phyloP scores from a whole-genome alignment of 2,113 vertebrate genomes.

The Xenopus borealis region DNA sequence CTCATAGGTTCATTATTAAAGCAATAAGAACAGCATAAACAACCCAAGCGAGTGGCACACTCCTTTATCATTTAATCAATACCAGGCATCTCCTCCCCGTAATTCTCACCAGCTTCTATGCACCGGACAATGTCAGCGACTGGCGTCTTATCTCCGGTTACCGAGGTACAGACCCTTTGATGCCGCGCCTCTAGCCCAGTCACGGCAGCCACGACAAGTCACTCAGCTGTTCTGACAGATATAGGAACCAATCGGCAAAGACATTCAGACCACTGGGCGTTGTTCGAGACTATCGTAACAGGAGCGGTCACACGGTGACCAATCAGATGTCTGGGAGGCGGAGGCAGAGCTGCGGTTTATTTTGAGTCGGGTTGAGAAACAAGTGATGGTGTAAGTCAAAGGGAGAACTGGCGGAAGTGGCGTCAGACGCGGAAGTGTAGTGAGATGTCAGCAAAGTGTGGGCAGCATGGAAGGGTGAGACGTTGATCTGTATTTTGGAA shows the following conservation, averaged over 20 bases:
- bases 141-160: background rate
- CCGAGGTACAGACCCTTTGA: background rate
- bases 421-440: slow-evolving; percentile 13
- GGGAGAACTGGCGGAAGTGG: slow-evolving; percentile 13
- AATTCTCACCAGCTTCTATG: background rate
- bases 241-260: background rate
- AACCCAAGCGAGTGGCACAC: too few relatives aligned
- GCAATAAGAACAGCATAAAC: too few relatives aligned
- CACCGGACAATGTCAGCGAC: background rate
- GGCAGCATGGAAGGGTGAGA: slow-evolving; percentile 37
- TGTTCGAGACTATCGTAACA: background rate
- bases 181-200: slow-evolving; percentile 3
- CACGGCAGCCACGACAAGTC: background rate
- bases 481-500: too few relatives aligned
- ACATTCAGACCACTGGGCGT: too few relatives aligned
- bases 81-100: too few relatives aligned
- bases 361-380: slow-evolving; percentile 20
- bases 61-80: too few relatives aligned
- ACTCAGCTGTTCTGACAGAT: background rate
- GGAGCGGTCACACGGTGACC: background rate
- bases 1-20: too few relatives aligned
- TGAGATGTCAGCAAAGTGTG: background rate
- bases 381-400: too few relatives aligned
- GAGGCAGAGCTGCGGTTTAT: slow-evolving; percentile 15
- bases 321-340: background rate